phyloP scores from a whole-genome alignment of 2,797 vertebrate species.

The Notoglanidium macrostoma region DNA sequence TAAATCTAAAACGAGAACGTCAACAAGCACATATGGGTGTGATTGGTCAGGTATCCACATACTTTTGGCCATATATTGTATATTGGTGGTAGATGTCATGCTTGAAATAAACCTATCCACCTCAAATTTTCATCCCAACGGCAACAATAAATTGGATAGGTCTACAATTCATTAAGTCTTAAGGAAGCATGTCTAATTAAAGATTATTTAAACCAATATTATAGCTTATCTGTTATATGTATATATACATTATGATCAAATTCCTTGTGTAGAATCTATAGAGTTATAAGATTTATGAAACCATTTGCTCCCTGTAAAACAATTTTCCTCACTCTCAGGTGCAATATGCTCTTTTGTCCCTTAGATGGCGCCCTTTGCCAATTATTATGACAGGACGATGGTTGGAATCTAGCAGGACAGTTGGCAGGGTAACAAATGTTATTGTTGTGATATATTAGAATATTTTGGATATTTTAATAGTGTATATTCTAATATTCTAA shows the following conservation, averaged over 20 bases:
- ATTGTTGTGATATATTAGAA: not conserved
- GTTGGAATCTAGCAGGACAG: not conserved
- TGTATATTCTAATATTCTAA: not conserved
- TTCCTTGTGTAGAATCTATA: not conserved
- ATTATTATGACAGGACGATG: not conserved
- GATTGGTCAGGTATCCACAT: not conserved
- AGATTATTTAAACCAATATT: not conserved
- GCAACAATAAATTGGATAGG: not conserved
- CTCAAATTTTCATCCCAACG: not conserved
- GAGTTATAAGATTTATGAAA: no score
- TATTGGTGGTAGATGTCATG: no score
- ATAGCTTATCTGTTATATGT: not conserved
- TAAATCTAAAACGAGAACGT: not conserved
- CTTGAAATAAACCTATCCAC: not conserved
- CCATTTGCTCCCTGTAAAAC: not conserved
- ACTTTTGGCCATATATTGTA: not conserved
- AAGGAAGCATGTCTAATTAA: not conserved
- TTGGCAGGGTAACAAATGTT: not conserved
- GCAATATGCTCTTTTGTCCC: not conserved
- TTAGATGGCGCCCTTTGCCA: constrained; percentile 33
- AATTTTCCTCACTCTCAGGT: not conserved
- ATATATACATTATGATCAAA: not conserved
- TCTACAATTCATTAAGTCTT: not conserved
- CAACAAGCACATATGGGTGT: not conserved
- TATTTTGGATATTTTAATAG: not conserved